Conservation (phyloP, 2,797 vertebrate species). For the Eleutherodactylus coqui region DNA sequence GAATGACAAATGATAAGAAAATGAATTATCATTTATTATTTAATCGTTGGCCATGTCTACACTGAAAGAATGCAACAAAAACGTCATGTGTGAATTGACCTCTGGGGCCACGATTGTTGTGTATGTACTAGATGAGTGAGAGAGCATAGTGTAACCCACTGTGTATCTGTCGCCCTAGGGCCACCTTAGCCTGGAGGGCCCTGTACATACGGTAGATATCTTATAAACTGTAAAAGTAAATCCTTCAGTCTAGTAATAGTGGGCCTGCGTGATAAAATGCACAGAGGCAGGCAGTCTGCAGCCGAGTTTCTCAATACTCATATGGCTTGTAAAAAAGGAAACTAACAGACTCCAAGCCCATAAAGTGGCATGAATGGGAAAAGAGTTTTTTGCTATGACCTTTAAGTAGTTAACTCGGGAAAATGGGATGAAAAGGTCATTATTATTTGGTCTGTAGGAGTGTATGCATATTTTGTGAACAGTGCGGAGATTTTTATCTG, state of each 20-base stretch:
- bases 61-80: too few relatives aligned
- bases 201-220: too few relatives aligned
- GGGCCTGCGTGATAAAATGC: neutral
- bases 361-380: constrained; percentile 30
- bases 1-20: too few relatives aligned
- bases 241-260: neutral
- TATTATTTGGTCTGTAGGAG: neutral
- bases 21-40: too few relatives aligned
- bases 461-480: neutral
- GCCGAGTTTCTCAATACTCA: constrained; percentile 4
- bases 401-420: neutral
- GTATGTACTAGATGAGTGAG: too few relatives aligned
- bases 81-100: too few relatives aligned
- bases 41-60: too few relatives aligned
- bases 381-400: constrained; percentile 17
- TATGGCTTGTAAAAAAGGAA: constrained; percentile 45
- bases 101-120: too few relatives aligned
- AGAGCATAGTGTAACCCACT: too few relatives aligned
- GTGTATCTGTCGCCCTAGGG: too few relatives aligned
- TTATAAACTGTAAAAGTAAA: constrained; percentile 36
- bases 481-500: neutral
- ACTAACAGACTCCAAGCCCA: constrained; percentile 41
- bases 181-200: too few relatives aligned
- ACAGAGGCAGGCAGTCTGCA: neutral
- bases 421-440: neutral